These are phyloP conservation scores for Cylindroiulus punctatus DNA, from an alignment of 2,888 invertebrate genomes.

Conservation along the genomic window DNA sequence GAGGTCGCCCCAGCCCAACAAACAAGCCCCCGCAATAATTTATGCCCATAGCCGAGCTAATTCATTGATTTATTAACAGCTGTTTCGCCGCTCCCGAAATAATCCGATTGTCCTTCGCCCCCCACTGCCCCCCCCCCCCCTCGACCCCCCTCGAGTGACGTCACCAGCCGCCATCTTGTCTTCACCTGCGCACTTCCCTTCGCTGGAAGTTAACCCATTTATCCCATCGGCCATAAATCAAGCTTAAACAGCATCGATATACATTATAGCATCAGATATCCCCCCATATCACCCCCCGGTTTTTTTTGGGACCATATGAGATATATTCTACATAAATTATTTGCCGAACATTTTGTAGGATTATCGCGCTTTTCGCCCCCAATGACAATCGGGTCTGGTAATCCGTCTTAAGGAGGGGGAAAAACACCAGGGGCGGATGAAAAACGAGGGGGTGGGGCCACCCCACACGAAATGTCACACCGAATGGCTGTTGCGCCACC, in stretches of 20 bases:
- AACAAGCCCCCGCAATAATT: too few relatives aligned
- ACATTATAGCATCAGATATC: too few relatives aligned
- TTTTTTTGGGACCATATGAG: neutral
- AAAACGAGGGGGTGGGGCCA: neutral
- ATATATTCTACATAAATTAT: slow-evolving; percentile 1
- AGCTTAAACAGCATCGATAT: neutral
- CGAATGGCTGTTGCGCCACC: too few relatives aligned
- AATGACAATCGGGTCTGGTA: neutral
- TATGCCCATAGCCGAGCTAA: too few relatives aligned
- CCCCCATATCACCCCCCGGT: neutral
- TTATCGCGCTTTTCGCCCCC: neutral
- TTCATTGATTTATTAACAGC: too few relatives aligned
- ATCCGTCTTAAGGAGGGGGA: neutral
- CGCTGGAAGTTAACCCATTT: neutral
- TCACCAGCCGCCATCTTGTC: neutral
- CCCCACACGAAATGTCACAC: too few relatives aligned
- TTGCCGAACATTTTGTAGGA: neutral
- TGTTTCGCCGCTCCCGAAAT: too few relatives aligned
- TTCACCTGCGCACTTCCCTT: neutral
- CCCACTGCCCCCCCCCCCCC: too few relatives aligned
- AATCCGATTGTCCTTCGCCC: too few relatives aligned
- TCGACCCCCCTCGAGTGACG: too few relatives aligned
- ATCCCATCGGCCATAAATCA: neutral
- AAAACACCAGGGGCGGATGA: too few relatives aligned
- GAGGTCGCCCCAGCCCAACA: too few relatives aligned